A percentile compares a stretch with the other conserved stretches of the same genome.
phyloP scores from a whole-genome alignment of 30 jellyfish, hydroid and myxozoan species.

The Aurelia aurita region DNA sequence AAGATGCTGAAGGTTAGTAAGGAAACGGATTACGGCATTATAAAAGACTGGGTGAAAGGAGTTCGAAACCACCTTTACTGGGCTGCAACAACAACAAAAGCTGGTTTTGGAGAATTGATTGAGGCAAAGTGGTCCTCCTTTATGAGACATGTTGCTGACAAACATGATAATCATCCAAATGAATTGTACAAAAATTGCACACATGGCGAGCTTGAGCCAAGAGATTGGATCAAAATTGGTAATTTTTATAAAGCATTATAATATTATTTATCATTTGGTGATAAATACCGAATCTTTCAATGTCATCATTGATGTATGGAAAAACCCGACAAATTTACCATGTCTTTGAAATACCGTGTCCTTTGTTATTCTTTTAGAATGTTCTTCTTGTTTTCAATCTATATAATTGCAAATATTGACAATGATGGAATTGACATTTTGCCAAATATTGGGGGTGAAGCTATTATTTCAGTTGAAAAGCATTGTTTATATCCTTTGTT shows the following conservation, averaged over 20 bases:
- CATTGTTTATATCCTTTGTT: too few relatives aligned
- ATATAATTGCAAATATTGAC: too few relatives aligned
- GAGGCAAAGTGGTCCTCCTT: conserved; percentile 41
- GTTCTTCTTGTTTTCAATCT: too few relatives aligned
- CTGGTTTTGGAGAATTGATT: conserved; percentile 19
- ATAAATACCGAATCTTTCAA: background rate
- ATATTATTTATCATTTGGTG: too few relatives aligned
- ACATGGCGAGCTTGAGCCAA: conserved; percentile 30
- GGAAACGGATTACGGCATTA: conserved; percentile 1
- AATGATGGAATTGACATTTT: too few relatives aligned
- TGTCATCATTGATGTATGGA: too few relatives aligned
- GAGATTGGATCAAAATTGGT: conserved; percentile 50
- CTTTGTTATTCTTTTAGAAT: too few relatives aligned
- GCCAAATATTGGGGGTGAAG: too few relatives aligned
- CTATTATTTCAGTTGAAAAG: too few relatives aligned
- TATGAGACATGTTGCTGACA: conserved; percentile 18
- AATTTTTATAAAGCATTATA: background rate
- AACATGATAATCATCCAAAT: conserved; percentile 35
- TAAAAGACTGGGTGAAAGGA: conserved; percentile 10
- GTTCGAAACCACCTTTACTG: conserved; percentile 28
- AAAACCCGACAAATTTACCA: too few relatives aligned
- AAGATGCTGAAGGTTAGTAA: conserved; percentile 29
- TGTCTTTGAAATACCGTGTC: too few relatives aligned
- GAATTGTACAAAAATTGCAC: conserved; percentile 20
- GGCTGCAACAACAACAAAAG: conserved; percentile 24